These are phyloP conservation scores for Deilephila porcellus DNA, from an alignment of 2,888 invertebrate species.

Conservation along the genomic window DNA sequence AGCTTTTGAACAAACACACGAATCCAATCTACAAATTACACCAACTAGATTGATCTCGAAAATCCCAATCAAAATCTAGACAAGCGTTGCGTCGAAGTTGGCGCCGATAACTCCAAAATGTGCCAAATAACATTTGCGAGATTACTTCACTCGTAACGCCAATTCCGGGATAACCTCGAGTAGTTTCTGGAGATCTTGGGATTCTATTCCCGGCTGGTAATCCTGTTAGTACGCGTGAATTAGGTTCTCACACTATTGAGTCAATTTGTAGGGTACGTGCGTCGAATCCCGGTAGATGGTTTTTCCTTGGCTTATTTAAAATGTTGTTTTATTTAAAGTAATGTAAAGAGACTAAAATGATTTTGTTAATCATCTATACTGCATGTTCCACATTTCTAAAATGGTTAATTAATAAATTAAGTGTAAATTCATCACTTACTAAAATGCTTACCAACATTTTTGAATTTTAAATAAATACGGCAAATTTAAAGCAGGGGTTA, in stretches of 20 bases:
- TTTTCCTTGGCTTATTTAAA: neutral
- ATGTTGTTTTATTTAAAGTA: neutral
- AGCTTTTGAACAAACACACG: neutral
- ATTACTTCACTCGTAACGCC: constrained; percentile 10
- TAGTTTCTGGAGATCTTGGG: neutral
- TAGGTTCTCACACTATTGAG: neutral
- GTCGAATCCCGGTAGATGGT: neutral
- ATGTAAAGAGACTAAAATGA: too few species aligned
- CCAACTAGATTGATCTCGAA: neutral
- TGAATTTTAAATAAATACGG: too few species aligned
- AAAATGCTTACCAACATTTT: too few species aligned
- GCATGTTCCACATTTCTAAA: too few species aligned
- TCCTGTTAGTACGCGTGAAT: neutral
- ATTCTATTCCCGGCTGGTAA: constrained; percentile 5
- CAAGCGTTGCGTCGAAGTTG: neutral
- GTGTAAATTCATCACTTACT: too few species aligned
- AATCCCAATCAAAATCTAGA: neutral
- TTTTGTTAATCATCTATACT: too few species aligned
- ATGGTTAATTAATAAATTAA: too few species aligned
- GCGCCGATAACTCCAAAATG: neutral
- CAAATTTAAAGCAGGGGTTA: too few species aligned
- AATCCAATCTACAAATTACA: neutral
- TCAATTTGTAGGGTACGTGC: neutral
- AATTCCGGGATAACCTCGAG: constrained; percentile 5
- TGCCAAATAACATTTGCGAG: constrained; percentile 3